phyloP scores from a whole-genome alignment of 2,113 vertebrate genomes.

The Synchiropus splendidus region DNA sequence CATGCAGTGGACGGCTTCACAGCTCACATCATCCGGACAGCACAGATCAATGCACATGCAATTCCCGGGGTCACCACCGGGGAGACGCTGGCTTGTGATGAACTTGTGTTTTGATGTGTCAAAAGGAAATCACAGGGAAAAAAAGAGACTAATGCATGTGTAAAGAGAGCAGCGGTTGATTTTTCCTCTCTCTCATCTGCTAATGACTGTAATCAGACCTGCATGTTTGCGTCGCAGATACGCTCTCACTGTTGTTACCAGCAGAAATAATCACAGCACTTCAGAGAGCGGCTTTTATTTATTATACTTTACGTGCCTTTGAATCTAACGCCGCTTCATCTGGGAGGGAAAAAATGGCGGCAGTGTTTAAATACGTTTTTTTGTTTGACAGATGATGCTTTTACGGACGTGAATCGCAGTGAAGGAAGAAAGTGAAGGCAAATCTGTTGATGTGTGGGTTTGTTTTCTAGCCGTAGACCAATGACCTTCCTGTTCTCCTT shows the following conservation, averaged over 20 bases:
- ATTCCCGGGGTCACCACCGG: not conserved
- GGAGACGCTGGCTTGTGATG: too few relatives aligned
- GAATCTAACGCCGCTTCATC: not conserved
- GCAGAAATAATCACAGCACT: slow-evolving; percentile 10
- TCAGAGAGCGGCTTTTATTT: not conserved
- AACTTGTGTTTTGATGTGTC: slow-evolving; percentile 6
- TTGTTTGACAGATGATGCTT: too few relatives aligned
- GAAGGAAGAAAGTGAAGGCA: too few relatives aligned
- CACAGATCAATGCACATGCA: slow-evolving; percentile 46
- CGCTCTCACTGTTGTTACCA: not conserved
- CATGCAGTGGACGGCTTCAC: slow-evolving; percentile 14
- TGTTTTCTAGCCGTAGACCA: too few relatives aligned
- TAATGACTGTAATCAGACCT: slow-evolving; percentile 38
- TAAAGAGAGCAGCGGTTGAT: too few relatives aligned
- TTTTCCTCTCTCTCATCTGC: slow-evolving; percentile 15
- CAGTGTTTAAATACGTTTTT: too few relatives aligned
- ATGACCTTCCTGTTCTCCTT: too few relatives aligned
- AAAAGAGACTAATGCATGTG: not conserved
- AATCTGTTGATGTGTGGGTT: too few relatives aligned
- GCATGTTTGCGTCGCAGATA: slow-evolving; percentile 2
- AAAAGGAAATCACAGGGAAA: not conserved
- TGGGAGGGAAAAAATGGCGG: too few relatives aligned
- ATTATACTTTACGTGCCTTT: slow-evolving; percentile 1
- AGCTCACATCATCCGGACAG: slow-evolving; percentile 22
- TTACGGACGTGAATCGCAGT: too few relatives aligned